Conservation (phyloP, 2,888 invertebrate genomes). For the Argyra leucocephala region DNA sequence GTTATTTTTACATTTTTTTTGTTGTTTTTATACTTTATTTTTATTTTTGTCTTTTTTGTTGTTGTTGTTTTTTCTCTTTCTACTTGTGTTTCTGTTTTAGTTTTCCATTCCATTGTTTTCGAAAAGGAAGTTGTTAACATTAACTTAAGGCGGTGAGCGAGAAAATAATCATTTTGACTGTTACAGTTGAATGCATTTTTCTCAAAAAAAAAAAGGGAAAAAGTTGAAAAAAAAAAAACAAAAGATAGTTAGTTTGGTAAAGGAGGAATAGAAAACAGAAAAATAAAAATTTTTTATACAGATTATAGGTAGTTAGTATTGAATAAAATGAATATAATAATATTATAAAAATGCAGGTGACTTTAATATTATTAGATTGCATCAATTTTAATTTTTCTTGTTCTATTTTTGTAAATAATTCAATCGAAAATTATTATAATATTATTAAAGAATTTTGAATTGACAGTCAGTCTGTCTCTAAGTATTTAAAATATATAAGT, state of each 20-base stretch:
- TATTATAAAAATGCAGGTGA: background rate
- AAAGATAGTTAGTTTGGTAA: background rate
- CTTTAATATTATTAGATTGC: background rate
- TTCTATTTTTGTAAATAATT: too few species aligned
- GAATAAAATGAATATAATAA: background rate
- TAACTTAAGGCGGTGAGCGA: background rate
- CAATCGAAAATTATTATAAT: too few species aligned
- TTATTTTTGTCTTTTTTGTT: too few species aligned
- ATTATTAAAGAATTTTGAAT: too few species aligned
- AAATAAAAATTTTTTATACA: background rate
- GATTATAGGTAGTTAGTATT: too few species aligned
- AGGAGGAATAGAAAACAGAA: background rate
- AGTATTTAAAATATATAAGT: too few species aligned
- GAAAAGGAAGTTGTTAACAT: conserved; percentile 4
- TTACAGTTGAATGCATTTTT: background rate
- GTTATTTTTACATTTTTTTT: background rate
- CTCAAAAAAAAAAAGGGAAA: background rate
- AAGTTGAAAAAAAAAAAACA: background rate
- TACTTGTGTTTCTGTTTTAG: too few species aligned
- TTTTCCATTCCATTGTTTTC: background rate
- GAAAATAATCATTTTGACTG: conserved; percentile 1
- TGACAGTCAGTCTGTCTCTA: too few species aligned
- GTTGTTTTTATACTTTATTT: too few species aligned
- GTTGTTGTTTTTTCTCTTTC: too few species aligned
- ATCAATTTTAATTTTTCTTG: too few species aligned